These are phyloP conservation scores for Anoura caudifer DNA, from an alignment of 2,113 vertebrate genomes.

Conservation along the genomic window DNA sequence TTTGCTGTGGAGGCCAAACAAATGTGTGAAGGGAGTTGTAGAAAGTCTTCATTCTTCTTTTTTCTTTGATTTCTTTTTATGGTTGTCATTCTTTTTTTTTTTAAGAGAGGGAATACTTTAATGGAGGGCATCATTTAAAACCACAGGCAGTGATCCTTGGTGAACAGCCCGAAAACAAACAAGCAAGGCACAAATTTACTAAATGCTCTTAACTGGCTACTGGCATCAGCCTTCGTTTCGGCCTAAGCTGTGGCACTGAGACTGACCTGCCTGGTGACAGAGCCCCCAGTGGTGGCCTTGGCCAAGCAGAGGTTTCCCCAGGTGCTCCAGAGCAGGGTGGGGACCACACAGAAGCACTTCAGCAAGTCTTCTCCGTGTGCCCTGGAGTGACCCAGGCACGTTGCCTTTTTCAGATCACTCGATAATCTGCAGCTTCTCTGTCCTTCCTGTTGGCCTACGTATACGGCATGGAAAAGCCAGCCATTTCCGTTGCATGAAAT, in stretches of 20 bases:
- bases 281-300: neutral
- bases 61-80: too few relatives aligned
- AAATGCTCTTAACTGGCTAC: neutral
- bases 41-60: neutral
- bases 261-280: neutral
- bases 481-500: neutral
- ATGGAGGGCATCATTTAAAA: neutral
- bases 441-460: neutral
- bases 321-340: neutral
- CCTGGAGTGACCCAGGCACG: neutral
- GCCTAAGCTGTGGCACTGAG: neutral
- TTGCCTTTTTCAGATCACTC: neutral
- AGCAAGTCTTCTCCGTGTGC: neutral
- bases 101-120: neutral
- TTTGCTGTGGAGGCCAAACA: neutral
- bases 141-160: neutral
- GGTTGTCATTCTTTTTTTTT: too few relatives aligned
- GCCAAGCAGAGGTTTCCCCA: neutral
- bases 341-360: neutral
- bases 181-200: neutral
- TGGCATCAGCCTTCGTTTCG: neutral
- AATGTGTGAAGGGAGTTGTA: neutral
- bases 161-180: neutral
- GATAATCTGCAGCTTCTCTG: neutral
- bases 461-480: neutral